A percentile compares a stretch with the other conserved stretches of the same genome.
Conservation (phyloP, 30 jellyfish, hydroid and myxozoan genomes). For the Hydractinia symbiolongicarpus region DNA sequence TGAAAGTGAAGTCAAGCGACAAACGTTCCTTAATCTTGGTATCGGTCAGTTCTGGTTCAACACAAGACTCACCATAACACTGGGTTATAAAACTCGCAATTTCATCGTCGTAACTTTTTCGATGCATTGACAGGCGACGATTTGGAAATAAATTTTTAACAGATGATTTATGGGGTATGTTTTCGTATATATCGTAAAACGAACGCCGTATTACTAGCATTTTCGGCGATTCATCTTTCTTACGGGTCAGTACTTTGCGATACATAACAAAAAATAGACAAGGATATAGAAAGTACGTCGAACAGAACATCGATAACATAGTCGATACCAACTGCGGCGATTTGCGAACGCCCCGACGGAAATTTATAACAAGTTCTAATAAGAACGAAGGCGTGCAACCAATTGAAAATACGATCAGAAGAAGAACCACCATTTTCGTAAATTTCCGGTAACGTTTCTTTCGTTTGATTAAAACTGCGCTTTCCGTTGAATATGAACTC, state of each 20-base stretch:
- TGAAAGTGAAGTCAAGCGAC: no score
- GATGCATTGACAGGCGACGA: no score
- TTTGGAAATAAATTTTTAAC: no score
- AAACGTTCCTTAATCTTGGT: no score
- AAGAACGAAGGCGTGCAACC: not conserved
- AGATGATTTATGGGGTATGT: no score
- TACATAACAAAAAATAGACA: not conserved
- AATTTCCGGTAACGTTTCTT: slow-evolving; percentile 4
- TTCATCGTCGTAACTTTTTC: no score
- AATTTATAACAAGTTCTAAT: not conserved
- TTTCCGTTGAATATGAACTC: not conserved
- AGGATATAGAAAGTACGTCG: not conserved
- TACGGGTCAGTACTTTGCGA: not conserved
- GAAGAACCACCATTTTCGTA: not conserved
- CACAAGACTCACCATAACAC: no score
- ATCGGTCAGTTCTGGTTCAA: no score
- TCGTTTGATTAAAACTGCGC: slow-evolving; percentile 10
- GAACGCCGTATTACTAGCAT: no score
- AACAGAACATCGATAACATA: not conserved
- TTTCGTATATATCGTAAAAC: no score
- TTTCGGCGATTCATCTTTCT: no score
- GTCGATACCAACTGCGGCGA: not conserved
- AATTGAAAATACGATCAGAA: not conserved
- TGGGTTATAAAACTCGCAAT: no score
- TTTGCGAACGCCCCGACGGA: not conserved